Percentiles rank a stretch among this genome's conserved stretches.
Evolutionary conservation across 2,888 invertebrate genomes (phyloP).

Genomic region (Phlogophora meticulosa): DNA sequence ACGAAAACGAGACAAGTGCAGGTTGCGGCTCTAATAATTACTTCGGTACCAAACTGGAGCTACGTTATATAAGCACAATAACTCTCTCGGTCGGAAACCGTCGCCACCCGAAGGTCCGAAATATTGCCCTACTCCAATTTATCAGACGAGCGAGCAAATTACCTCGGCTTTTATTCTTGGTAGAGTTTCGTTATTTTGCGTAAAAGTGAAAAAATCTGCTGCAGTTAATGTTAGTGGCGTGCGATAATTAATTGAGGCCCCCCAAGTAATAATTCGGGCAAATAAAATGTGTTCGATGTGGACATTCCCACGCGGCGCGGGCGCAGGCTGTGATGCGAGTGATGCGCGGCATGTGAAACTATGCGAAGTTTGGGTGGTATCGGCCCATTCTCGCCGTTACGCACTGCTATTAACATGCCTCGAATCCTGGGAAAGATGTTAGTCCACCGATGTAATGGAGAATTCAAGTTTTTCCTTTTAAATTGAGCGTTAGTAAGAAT

Average conservation of each 20-base stretch:
- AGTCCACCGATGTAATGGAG: constrained; percentile 55
- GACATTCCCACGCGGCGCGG: constrained; percentile 79
- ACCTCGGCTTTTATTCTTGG: constrained; percentile 59
- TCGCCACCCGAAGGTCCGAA: constrained; percentile 70
- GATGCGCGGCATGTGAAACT: constrained; percentile 75
- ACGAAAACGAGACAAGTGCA: constrained; percentile 79
- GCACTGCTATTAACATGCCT: constrained; percentile 64
- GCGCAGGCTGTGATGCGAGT: constrained; percentile 65
- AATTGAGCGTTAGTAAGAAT: constrained; percentile 57
- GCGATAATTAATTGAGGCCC: constrained; percentile 82
- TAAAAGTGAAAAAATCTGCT: constrained; percentile 77
- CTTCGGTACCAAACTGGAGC: constrained; percentile 73
- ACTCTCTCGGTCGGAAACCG: constrained; percentile 73
- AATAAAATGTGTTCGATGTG: constrained; percentile 73
- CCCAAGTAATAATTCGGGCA: constrained; percentile 80
- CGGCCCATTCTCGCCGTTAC: constrained; percentile 58
- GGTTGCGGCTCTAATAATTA: constrained; percentile 77
- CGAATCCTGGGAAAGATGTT: constrained; percentile 70
- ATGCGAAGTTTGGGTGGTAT: constrained; percentile 70
- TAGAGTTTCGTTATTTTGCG: constrained; percentile 72
- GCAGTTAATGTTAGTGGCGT: constrained; percentile 78
- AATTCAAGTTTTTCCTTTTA: constrained; percentile 60
- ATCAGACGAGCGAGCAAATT: constrained; percentile 73
- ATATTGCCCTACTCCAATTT: constrained; percentile 79
- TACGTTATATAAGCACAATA: constrained; percentile 79